Evolutionary conservation across 2,113 vertebrate genomes (phyloP), one percentile per base, ranked within the genome.

Genomic region (Chionis minor): DNA sequence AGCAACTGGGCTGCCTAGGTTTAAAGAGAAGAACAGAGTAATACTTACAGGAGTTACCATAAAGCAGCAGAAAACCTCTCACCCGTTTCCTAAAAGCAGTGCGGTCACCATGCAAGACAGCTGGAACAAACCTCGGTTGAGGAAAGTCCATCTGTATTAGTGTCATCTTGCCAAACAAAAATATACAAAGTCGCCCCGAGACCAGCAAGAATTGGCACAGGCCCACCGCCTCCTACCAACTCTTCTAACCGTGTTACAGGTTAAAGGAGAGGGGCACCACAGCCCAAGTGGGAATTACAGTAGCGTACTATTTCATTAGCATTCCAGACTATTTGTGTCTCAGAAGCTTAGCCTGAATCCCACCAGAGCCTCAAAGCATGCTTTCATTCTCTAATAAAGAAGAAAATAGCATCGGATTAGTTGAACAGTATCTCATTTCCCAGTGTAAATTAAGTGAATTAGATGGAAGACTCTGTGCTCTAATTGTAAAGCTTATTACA

Each of bases 401-500:
- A 49, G 79, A 94, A 96, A 96, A 97, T 70, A 92, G 90, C 84
- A 83, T 66, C 0, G 77, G 94, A 96, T 97, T 98, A 97, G 92
- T 58, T 79, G 81, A 97, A 96, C 86, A 92, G 72, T 89, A 96
- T 97, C 93, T 97, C 95, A 96, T 96, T 97, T 96, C 92, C 94
- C 88, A 82, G 91, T 1, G 33, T 96, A 97, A 98, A 97, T 97
- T 96, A 97, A 97, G 81, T 94, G 96, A 97, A 97, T 97, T 96
- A 97, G 93, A 92, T 96, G 81, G 88, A 95, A 92, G 93, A 86
- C 81, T 56, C 85, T 63, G 69, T 55, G 83, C 88, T 96, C 86
- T 97, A 97, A 97, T 97, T 97, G 95, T 86, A 94, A 96, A 96
- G 95, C 92, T 90, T 72, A 98, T 97, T 96, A 95, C 63, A 81